These are phyloP conservation scores for Tetrapedia diversipes DNA, from an alignment of 2,888 invertebrate genomes.

Conservation along the genomic window DNA sequence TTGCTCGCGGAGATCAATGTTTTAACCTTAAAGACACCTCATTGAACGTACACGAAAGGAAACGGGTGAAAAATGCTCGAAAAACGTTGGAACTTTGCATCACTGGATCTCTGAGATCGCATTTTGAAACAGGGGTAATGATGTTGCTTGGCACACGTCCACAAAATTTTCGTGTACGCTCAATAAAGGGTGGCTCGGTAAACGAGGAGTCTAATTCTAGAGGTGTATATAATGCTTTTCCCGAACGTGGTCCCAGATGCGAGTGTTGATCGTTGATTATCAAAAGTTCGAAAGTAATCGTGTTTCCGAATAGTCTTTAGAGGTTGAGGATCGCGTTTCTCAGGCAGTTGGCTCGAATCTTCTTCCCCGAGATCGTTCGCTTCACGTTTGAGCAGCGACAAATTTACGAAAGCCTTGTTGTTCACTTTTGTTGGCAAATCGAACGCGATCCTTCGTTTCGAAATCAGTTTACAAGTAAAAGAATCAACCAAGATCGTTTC, in stretches of 20 bases:
- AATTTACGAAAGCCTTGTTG: not conserved
- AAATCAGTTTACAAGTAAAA: not conserved
- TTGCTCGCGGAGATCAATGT: conserved; percentile 31
- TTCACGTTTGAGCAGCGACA: not conserved
- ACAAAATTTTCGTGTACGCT: not conserved
- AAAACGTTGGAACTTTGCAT: conserved; percentile 31
- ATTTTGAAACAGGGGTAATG: not conserved
- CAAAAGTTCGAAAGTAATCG: conserved; percentile 3
- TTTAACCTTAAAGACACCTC: conserved; percentile 38
- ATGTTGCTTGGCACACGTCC: not conserved
- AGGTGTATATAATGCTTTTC: conserved; percentile 41
- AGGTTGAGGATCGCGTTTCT: not conserved
- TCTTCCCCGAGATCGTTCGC: not conserved
- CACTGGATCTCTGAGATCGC: conserved; percentile 10
- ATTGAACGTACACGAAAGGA: conserved; percentile 42
- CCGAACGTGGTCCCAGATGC: conserved; percentile 54
- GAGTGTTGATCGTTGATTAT: conserved; percentile 40
- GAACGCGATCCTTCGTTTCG: conserved; percentile 21
- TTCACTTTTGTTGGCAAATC: not conserved
- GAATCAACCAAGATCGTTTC: not conserved
- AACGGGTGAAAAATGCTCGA: conserved; percentile 42
- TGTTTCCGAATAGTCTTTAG: not conserved
- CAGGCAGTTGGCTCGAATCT: not conserved
- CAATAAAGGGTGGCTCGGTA: not conserved
- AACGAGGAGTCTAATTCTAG: conserved; percentile 27